A percentile compares a stretch with the other conserved stretches of the same genome.
phyloP scores from a whole-genome alignment of 2,797 vertebrate genomes.

The Sebastes iracundus region DNA sequence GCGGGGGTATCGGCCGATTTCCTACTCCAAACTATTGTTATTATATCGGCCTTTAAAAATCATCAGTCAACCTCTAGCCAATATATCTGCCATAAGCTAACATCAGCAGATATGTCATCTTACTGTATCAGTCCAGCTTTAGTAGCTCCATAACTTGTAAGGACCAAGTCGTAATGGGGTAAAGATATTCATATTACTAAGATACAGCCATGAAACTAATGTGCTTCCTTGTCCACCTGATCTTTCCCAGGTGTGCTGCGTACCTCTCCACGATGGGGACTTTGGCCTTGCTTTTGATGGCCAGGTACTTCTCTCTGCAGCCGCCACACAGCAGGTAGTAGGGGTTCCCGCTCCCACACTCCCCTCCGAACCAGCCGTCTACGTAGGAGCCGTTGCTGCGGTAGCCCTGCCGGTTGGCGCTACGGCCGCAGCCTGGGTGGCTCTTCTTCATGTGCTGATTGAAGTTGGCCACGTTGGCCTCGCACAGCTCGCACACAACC shows the following conservation, averaged over 20 bases:
- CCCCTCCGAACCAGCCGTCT: constrained; percentile 98
- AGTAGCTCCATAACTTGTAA: neutral
- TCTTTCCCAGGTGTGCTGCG: neutral
- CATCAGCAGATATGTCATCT: too few species aligned
- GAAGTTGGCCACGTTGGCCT: constrained; percentile 95
- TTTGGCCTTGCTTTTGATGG: constrained; percentile 93
- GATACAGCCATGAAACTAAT: neutral
- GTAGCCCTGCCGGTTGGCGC: constrained; percentile 96
- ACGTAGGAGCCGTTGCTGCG: constrained; percentile 98
- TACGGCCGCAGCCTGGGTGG: constrained; percentile 95
- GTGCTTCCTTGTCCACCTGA: neutral
- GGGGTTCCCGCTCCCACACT: constrained; percentile 97
- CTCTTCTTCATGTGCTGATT: constrained; percentile 99
- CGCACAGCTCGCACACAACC: constrained; percentile 95
- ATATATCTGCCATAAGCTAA: too few species aligned
- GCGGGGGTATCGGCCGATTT: too few species aligned
- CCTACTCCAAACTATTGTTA: too few species aligned
- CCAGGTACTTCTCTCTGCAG: constrained; percentile 95
- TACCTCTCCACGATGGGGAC: constrained; percentile 91
- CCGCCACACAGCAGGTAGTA: constrained; percentile 94
- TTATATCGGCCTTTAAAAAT: too few species aligned
- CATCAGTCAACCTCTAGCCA: too few species aligned
- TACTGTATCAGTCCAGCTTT: too few species aligned
- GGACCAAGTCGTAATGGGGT: neutral
- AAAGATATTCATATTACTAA: neutral